phyloP scores from a whole-genome alignment of 2,113 vertebrate species.

The Tringa solitaria region DNA sequence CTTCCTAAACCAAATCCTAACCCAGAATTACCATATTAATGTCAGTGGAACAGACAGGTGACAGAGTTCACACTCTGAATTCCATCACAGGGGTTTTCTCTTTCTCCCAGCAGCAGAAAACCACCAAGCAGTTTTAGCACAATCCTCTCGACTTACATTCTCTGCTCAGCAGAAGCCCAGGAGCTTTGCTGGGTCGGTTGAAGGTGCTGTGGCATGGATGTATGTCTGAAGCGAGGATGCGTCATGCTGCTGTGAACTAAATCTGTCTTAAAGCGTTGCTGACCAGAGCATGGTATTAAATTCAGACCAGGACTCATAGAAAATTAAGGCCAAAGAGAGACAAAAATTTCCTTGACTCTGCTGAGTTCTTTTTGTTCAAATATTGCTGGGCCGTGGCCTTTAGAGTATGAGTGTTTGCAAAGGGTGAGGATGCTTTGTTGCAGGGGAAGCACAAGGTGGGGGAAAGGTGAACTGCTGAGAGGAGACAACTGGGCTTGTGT shows the following conservation, averaged over 20 bases:
- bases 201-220: neutral
- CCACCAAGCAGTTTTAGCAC: neutral
- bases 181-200: neutral
- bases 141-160: neutral
- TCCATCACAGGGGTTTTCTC: neutral
- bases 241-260: neutral
- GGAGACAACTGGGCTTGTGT: neutral
- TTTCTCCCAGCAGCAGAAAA: neutral
- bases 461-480: neutral
- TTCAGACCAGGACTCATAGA: neutral
- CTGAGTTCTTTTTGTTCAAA: neutral
- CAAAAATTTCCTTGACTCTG: neutral
- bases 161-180: neutral
- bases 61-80: neutral
- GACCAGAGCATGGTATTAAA: neutral
- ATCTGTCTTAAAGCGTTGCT: neutral
- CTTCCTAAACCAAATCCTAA: constrained; percentile 21
- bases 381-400: neutral
- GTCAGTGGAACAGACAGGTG: constrained; percentile 10
- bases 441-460: neutral
- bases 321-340: neutral
- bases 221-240: neutral
- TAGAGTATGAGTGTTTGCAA: neutral
- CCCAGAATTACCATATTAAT: constrained; percentile 12
- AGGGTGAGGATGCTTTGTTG: neutral